These are phyloP conservation scores for Lasioglossum albipes DNA, from an alignment of 1,140 invertebrate genomes.

Conservation along the genomic window DNA sequence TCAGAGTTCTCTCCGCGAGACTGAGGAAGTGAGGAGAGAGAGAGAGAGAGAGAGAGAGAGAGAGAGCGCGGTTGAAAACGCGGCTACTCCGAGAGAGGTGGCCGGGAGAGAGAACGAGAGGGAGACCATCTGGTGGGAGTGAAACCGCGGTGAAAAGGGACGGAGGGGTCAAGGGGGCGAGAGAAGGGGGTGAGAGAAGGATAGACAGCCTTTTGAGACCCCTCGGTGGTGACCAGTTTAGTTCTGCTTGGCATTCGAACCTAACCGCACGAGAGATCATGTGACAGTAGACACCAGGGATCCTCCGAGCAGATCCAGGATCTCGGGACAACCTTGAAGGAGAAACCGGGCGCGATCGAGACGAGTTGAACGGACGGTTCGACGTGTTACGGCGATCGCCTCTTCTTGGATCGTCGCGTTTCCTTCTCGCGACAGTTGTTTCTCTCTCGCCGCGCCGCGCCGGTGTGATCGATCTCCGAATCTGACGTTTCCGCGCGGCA, in stretches of 20 bases:
- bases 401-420: no score
- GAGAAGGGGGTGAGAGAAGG: slow-evolving; percentile 58
- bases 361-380: no score
- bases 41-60: not conserved
- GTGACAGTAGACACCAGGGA: slow-evolving; percentile 29
- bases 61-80: no score
- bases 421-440: no score
- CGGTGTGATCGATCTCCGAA: not conserved
- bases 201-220: slow-evolving; percentile 66
- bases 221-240: slow-evolving; percentile 68
- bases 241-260: slow-evolving; percentile 68
- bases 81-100: no score
- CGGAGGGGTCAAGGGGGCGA: slow-evolving; percentile 50
- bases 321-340: not conserved
- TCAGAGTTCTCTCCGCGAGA: not conserved
- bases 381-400: no score
- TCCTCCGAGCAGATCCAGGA: slow-evolving; percentile 20
- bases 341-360: not conserved
- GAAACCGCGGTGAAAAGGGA: slow-evolving; percentile 48
- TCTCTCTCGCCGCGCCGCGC: no score
- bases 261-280: slow-evolving; percentile 47
- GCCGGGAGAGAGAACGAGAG: no score
- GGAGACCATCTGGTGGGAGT: slow-evolving; percentile 32
- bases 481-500: no score
- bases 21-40: not conserved